Evolutionary conservation across 2,797 vertebrate genomes (phyloP).

Genomic region (Acanthurus leucopareius): DNA sequence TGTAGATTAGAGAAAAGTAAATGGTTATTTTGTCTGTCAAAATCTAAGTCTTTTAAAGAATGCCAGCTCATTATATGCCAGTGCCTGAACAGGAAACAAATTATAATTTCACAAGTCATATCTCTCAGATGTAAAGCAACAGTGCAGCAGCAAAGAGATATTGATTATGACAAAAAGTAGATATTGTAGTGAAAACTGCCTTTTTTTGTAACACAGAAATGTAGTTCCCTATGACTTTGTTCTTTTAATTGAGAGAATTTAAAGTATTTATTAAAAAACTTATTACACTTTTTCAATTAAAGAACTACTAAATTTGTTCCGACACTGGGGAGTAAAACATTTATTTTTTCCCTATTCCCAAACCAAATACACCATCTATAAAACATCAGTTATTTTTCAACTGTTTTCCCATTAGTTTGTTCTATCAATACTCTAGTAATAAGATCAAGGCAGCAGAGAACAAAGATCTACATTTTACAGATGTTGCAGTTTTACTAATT

Average conservation of each 20-base stretch:
- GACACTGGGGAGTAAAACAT: not conserved
- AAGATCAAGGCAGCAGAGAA: not conserved
- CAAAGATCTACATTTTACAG: not conserved
- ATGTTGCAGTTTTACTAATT: not conserved
- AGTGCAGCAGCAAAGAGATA: not conserved
- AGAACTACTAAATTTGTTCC: not conserved
- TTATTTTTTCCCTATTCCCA: not conserved
- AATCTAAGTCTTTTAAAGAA: slow-evolving; percentile 7
- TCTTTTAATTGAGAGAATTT: not conserved
- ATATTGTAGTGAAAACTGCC: not conserved
- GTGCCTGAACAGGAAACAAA: not conserved
- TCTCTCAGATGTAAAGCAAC: not conserved
- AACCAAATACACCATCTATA: not conserved
- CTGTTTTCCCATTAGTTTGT: not conserved
- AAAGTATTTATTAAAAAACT: not conserved
- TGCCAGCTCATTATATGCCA: slow-evolving; percentile 7
- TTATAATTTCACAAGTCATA: slow-evolving; percentile 16
- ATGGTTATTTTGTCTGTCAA: slow-evolving; percentile 33
- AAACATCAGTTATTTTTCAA: not conserved
- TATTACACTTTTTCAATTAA: not conserved
- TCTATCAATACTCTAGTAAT: not conserved
- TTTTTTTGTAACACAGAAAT: slow-evolving; percentile 4
- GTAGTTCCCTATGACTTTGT: not conserved
- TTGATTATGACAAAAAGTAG: not conserved
- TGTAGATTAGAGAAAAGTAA: slow-evolving; percentile 29